Conservation (phyloP, 2,888 invertebrate genomes). For the Ligdia adustata region DNA sequence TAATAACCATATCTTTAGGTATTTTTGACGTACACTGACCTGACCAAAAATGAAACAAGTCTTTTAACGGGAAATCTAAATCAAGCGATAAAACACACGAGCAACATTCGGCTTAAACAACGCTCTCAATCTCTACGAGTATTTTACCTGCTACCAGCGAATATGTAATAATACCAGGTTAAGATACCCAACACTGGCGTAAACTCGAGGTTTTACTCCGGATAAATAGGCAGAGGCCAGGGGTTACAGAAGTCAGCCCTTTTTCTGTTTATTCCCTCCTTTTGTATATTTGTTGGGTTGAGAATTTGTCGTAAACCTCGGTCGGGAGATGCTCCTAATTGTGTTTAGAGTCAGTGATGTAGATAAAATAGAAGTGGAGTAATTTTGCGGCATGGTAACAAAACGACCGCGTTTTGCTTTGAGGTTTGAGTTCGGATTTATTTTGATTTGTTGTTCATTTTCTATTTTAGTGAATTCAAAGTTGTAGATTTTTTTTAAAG, state of each 20-base stretch:
- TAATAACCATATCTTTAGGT: no score
- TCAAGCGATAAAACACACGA: no score
- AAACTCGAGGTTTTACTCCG: slow-evolving; percentile 18
- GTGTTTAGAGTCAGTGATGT: slow-evolving; percentile 8
- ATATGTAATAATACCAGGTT: no score
- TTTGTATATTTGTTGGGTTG: slow-evolving; percentile 10
- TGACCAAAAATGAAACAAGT: no score
- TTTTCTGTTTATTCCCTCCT: slow-evolving; percentile 20
- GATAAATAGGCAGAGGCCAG: slow-evolving; percentile 11
- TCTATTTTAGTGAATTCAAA: no score
- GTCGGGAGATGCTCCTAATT: slow-evolving; percentile 7
- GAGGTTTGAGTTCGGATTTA: no score
- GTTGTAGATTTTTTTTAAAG: no score
- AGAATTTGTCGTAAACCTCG: slow-evolving; percentile 17
- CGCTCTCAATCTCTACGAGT: slow-evolving; percentile 2
- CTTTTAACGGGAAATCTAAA: no score
- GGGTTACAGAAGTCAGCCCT: slow-evolving; percentile 15
- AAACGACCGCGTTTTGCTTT: no score
- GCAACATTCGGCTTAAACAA: slow-evolving; percentile 4
- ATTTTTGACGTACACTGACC: no score
- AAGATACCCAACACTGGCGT: slow-evolving; percentile 7
- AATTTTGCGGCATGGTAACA: slow-evolving; percentile 3
- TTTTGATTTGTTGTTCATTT: no score
- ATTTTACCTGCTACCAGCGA: no score
- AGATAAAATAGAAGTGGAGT: slow-evolving; percentile 9